Evolutionary conservation across 1,140 invertebrate genomes (phyloP), one percentile per base, ranked within the genome.

Genomic region (Berghia stephanieae): DNA sequence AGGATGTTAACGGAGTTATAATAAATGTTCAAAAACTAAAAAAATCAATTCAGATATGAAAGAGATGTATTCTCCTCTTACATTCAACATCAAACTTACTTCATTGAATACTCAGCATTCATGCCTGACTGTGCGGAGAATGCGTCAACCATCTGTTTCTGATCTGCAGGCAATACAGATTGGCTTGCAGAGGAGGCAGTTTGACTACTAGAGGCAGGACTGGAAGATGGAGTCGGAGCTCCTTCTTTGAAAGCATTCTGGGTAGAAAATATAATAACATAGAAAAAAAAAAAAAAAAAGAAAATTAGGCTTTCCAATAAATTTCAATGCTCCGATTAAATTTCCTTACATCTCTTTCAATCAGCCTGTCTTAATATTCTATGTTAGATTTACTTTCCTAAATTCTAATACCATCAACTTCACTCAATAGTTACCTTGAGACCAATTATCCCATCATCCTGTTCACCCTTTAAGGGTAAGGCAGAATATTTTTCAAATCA

Each of bases 171-270:
- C 13, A 49, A 44, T 42, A 40, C 36, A 24, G 10, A 40, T 13
- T 44, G 44, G 46, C 52, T 75, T 2, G 2, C 3, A 3, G 72
- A 63, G 3, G 55, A 60, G n/a, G 18, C 24, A 6, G 70, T 31
- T 21, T 72, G 70, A n/a, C 24, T 52, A n/a, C 70, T 72, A 10
- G 70, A 42, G 16, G 42, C 70, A 72, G 70, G 70, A 72, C 57
- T 75, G 3, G 72, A 75, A 43, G 72, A 75, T 27, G 72, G 72
- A 3, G 52, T 75, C 63, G 52, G 72, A 27, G 72, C 72, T 42
- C 44, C 70, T 24, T 1, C 46, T 75, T 75, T 75, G 55, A 75
- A 75, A 21, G 72, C 72, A 40, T 63, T 40, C 72, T 75, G 52
- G 18, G 44, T 10, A 40, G 18, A 55, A 38, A 73, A 21, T 13